Evolutionary conservation across 2,888 invertebrate species (phyloP), one percentile per base, ranked within the genome.

Genomic region (Coleophora deauratella): DNA sequence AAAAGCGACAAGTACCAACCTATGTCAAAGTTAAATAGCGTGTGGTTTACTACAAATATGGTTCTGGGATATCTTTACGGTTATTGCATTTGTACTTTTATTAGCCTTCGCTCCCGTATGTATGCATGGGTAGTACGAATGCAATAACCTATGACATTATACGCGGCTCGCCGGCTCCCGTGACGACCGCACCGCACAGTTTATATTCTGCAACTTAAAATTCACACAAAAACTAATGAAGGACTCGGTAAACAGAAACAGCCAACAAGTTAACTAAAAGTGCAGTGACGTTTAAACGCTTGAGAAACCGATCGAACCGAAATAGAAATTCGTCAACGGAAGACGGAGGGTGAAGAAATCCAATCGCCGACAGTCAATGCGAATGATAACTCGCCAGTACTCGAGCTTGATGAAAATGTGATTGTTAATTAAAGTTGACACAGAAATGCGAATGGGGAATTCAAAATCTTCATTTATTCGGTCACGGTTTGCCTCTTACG

Each of bases 371-470:
- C 53, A 61, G 55, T 72, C 72, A 76, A 77, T 71, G 59, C 61
- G 59, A 66, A 64, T 73, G 77, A 80, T 75, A 79, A 71, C 68
- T 64, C 62, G 55, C 66, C 61, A 70, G 66, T 69, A 72, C 66
- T 64, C 51, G 61, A 70, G 71, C 71, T 73, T 75, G 77, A 80
- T 81, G 76, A 72, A 81, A 84, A 79, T 76, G 68, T 77, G 74
- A 81, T 82, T 81, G 77, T 70, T 82, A 85, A 85, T 84, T 84
- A 84, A 78, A 77, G 73, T 81, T 84, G 84, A 84, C 84, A 84
- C 72, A 81, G 80, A 85, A 82, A 80, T 74, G 67, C 74, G 70
- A 73, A 68, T 73, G 59, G 70, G 73, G 76, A 74, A 84, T 77
- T 75, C 70, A 66, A 75, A 81, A 78, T 81, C 79, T 76, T 84